Conservation (phyloP, 2,113 vertebrate genomes). For the Rana temporaria region DNA sequence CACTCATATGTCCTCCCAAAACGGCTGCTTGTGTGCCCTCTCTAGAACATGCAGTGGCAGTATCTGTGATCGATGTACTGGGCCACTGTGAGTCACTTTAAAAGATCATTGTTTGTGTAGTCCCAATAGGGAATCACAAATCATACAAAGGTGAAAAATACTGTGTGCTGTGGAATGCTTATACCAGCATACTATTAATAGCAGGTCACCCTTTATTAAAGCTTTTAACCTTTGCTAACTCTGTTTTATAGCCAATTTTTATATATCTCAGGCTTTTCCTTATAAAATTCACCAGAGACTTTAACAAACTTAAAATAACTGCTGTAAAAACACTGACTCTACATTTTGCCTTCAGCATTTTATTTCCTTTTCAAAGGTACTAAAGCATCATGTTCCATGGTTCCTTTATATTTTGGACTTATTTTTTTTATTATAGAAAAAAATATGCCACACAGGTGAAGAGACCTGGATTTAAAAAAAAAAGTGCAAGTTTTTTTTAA, state of each 20-base stretch:
- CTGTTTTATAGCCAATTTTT: background rate
- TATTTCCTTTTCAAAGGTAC: background rate
- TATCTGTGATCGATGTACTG: no score
- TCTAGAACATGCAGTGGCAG: no score
- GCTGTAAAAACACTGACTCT: slow-evolving; percentile 20
- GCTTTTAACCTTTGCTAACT: slow-evolving; percentile 27
- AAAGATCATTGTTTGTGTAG: no score
- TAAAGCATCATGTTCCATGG: no score
- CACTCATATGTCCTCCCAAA: no score
- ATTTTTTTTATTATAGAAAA: background rate
- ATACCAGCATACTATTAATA: background rate
- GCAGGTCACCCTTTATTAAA: slow-evolving; percentile 14
- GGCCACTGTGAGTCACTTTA: no score
- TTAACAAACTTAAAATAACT: slow-evolving; percentile 31
- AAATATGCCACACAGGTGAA: no score
- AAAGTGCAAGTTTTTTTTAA: no score
- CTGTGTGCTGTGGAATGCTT: background rate
- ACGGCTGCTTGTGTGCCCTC: no score
- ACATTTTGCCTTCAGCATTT: slow-evolving; percentile 7
- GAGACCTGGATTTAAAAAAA: no score
- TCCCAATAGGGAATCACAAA: no score
- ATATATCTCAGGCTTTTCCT: slow-evolving; percentile 17
- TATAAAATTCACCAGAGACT: slow-evolving; percentile 33
- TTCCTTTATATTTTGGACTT: background rate
- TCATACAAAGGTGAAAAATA: slow-evolving; percentile 9